These are phyloP conservation scores for Odiellus spinosus DNA, from an alignment of 2,888 invertebrate genomes.

Conservation along the genomic window DNA sequence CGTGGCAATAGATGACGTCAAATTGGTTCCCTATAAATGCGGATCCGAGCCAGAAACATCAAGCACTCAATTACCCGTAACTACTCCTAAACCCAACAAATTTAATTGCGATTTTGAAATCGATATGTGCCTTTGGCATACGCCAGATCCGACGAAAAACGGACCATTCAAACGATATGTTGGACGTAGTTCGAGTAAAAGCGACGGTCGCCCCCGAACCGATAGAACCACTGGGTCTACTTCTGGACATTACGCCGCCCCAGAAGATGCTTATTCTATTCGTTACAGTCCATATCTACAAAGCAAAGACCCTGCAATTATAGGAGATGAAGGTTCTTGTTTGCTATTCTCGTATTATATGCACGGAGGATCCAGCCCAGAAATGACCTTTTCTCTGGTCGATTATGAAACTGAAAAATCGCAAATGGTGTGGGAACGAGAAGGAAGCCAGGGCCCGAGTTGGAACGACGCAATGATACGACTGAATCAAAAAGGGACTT, in stretches of 20 bases:
- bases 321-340: conserved; percentile 8
- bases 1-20: conserved; percentile 17
- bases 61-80: conserved; percentile 5
- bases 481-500: conserved; percentile 7
- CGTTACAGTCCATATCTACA: conserved; percentile 1
- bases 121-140: conserved; percentile 12
- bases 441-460: conserved; percentile 13
- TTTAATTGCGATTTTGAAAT: conserved; percentile 16
- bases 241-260: conserved; percentile 10
- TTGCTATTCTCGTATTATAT: conserved; percentile 19
- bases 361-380: conserved; percentile 9
- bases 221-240: conserved; percentile 13
- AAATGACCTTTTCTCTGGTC: conserved; percentile 1
- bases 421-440: conserved; percentile 5
- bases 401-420: conserved; percentile 11
- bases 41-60: conserved; percentile 6
- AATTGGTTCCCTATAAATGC: conserved; percentile 8
- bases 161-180: conserved; percentile 5
- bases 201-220: conserved; percentile 10
- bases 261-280: conserved; percentile 2
- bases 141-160: neutral
- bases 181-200: conserved; percentile 10
- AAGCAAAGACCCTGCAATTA: conserved; percentile 5
- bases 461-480: conserved; percentile 15
- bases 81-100: conserved; percentile 5